Base-by-base conservation (phyloP, 1,140 invertebrate species). In the Pectinophora gossypiella region DNA sequence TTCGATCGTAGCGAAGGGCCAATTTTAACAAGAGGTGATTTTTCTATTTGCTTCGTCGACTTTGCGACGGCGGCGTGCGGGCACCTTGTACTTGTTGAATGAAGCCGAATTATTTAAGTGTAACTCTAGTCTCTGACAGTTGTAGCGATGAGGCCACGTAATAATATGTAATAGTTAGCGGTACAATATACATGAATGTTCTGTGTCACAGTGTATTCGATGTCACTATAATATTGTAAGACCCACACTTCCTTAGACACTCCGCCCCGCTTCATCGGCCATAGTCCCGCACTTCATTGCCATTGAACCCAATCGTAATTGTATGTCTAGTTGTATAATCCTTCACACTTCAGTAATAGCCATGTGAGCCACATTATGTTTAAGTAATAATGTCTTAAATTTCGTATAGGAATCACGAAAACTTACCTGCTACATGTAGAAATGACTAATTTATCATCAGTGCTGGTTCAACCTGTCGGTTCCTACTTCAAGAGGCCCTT, bases 81-180 rank as follows among this genome's bases (percentile, higher is more conserved):
- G 9, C 27, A 1, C 27, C 27, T 32, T n/a, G n/a, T 1, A 9
- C 27, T 9, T 32, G 57, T 64, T 62, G 61, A 64, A 63, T 51
- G 46, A 65, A 69, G 64, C 76, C 73, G 73, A 76, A 76, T 79
- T 79, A 75, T 56, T 76, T 53, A 12, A 27, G 54, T 71, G 51
- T 69, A 68, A 64, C 47, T 58, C 56, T 69, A 69, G 61, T 67
- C 54, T 64, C 48, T 61, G 42, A 62, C 56, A 15, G 7, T 1
- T 7, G 36, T 66, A 53, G 56, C 55, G 56, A 55, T 59, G 49
- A 51, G 55, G 54, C 56, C 51, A 60, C 57, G 43, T 64, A 51
- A 62, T 51, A 1, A 32, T 32, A 32, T 32, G 40, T 66, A 63
- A 54, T 71, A 64, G 54, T 56, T 56, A 69, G 56, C 36, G 54